Evolutionary conservation across 2,888 invertebrate genomes (phyloP).

Genomic region (Eubasilissa splendida): DNA sequence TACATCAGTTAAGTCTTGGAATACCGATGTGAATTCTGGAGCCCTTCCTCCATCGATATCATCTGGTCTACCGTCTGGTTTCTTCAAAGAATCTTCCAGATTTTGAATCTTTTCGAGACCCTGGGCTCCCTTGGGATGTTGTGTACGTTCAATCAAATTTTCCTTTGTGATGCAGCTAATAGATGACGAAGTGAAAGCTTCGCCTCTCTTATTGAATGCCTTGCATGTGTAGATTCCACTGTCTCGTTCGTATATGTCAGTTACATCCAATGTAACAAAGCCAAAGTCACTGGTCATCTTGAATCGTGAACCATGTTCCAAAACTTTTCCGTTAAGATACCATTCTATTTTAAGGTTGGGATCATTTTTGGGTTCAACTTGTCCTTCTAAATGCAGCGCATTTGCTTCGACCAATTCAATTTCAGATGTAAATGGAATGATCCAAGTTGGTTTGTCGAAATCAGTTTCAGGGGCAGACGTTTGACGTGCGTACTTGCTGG

Average conservation of each 20-base stretch:
- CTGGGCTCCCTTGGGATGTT: conserved; percentile 96
- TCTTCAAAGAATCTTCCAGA: conserved; percentile 88
- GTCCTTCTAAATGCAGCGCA: conserved; percentile 92
- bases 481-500: conserved; percentile 80
- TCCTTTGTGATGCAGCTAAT: conserved; percentile 88
- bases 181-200: conserved; percentile 93
- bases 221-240: conserved; percentile 95
- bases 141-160: conserved; percentile 88
- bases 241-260: conserved; percentile 93
- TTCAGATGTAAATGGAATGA: conserved; percentile 85
- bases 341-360: conserved; percentile 93
- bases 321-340: conserved; percentile 92
- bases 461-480: conserved; percentile 81
- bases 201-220: conserved; percentile 89
- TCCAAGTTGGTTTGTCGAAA: conserved; percentile 90
- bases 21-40: conserved; percentile 91
- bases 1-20: conserved; percentile 85
- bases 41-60: conserved; percentile 87
- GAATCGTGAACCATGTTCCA: conserved; percentile 91
- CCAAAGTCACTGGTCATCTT: conserved; percentile 97
- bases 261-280: conserved; percentile 94
- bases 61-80: conserved; percentile 77
- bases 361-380: conserved; percentile 95
- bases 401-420: conserved; percentile 87
- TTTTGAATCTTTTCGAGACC: conserved; percentile 93